Base-by-base conservation (phyloP, 2,888 invertebrate species). In the Pandemis cinnamomeana region DNA sequence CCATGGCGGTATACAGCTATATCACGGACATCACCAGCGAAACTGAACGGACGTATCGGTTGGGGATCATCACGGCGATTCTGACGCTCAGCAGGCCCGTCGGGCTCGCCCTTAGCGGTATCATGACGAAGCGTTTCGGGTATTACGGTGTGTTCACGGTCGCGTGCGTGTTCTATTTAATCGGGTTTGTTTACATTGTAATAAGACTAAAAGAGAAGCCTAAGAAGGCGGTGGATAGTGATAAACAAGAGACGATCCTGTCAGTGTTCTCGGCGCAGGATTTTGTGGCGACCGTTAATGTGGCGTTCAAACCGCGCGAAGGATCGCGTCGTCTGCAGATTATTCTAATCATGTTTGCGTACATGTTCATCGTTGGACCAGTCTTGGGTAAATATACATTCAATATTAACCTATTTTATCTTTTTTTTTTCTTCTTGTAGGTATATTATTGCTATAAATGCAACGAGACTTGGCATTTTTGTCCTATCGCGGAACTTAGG, bases 1-100 rank as follows among this genome's bases (percentile, higher is more conserved):
- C 95, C 71, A 95, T 95, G 92, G 95, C 95, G 7, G 92, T 96
- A 63, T 95, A 96, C 88, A 95, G 95, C 80, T 96, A 96, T 81
- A 89, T 96, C 27, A 95, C 95, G 62, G 95, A 95, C 75, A 94
- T 95, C 48, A 95, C 96, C 51, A 92, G 91, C 75, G 87, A 95
- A 71, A 92, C 95, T 69, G 95, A 95, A 85, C 90, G 96, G 80
- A 96, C 96, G 77, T 93, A 95, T 79, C 90, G 96, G 78, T 89
- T 96, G 80, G 96, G 96, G 5, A 92, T 96, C 20, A 91, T 96
- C 58, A 95, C 95, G 0, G 91, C 95, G 13, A 92, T 95, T 76
- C 81, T 94, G 79, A 95, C 94, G 72, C 84, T 95, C 7, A 93
- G 92, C 78, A 88, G 95, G 75, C 95, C 95, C 0, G 84, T 95